Conservation (phyloP, 2,888 invertebrate species). For the Eupithecia abbreviata region DNA sequence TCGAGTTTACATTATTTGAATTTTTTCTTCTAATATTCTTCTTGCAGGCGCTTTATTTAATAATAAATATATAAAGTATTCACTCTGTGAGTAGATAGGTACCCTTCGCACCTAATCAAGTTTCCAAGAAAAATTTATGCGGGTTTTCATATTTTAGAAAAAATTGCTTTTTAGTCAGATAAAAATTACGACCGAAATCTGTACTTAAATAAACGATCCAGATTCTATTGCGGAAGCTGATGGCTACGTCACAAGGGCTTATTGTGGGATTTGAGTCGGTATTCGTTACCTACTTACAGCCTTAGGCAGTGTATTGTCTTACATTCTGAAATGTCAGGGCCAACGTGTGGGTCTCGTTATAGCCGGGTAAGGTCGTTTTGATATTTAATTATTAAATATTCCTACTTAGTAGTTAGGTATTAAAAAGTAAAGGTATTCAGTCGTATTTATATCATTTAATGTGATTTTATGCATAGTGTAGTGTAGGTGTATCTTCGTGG, state of each 20-base stretch:
- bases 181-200: not conserved
- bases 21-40: too few relatives aligned
- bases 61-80: not conserved
- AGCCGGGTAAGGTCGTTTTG: not conserved
- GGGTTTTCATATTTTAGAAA: not conserved
- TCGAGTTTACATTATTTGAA: not conserved
- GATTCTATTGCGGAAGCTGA: not conserved
- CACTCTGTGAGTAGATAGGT: too few relatives aligned
- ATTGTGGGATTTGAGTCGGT: not conserved
- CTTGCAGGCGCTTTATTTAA: not conserved
- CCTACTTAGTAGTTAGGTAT: too few relatives aligned
- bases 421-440: too few relatives aligned
- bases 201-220: not conserved
- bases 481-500: too few relatives aligned
- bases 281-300: not conserved
- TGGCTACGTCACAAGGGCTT: slow-evolving; percentile 4
- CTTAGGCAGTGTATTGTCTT: slow-evolving; percentile 1
- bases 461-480: too few relatives aligned
- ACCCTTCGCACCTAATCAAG: not conserved
- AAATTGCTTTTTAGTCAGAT: not conserved
- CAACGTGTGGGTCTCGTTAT: not conserved
- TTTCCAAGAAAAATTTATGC: not conserved
- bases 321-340: not conserved
- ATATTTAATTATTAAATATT: too few relatives aligned
- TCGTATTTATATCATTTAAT: too few relatives aligned